Evolutionary conservation across 2,888 invertebrate genomes (phyloP), one percentile per base, ranked within the genome.

Genomic region (Drosophila greeni): DNA sequence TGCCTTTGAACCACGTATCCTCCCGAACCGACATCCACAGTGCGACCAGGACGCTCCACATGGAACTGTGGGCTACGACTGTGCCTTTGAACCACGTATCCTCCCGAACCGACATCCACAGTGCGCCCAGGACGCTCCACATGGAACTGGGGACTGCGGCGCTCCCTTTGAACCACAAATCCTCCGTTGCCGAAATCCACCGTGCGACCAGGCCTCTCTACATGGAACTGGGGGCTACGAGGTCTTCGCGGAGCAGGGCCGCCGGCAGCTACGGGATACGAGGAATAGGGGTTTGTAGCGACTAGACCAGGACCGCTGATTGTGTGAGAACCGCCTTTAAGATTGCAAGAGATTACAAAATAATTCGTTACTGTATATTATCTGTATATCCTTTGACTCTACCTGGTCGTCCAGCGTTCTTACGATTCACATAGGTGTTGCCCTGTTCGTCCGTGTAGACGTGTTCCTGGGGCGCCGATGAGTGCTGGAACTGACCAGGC

Each of bases 71-170:
- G 34, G 18, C 71, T 65, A 0, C 78, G 76, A 12, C 60, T 52
- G 1, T 12, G 5, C 8, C 77, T 74, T 9, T 62, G 51, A 2
- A 60, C 16, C 0, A 51, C 20, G 24, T 59, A 75, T 11, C 48
- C 59, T n/a, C 62, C 70, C 1, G 26, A 31, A 6, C 61, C 47
- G 0, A 39, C 39, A n/a, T 64, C 60, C 0, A 81, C 78, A 0
- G 70, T 73, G 24, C 69, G 78, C n/a, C 58, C 78, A 0, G 82
- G 78, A 5, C 76, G 74, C 2, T 40, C 39, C 3, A 68, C 60
- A 9, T 66, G 58, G 12, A 52, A 52, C 4, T 60, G 60, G 9
- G 49, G 33, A n/a, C 71, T 65, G 0, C 78, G 76, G 12, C 60
- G 52, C 1, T 14, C 4, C 7, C 77, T 74, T 9, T 61, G 51